Evolutionary conservation across 2,797 vertebrate species (phyloP).

Genomic region (Malacoctenus gilli): DNA sequence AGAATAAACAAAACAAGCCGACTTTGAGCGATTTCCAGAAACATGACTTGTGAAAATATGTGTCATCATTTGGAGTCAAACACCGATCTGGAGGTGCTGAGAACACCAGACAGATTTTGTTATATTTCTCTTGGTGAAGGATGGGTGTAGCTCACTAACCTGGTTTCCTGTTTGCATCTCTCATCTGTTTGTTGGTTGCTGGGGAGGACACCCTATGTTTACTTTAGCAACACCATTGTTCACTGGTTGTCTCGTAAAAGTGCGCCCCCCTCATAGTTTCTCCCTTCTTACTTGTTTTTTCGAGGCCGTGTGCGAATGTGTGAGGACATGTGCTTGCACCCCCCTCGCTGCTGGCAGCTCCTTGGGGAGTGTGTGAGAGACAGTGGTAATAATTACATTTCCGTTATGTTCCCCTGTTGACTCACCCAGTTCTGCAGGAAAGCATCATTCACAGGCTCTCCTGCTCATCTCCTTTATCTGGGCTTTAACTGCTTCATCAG

Average conservation of each 20-base stretch:
- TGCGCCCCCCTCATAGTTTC: no score
- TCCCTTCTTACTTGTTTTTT: no score
- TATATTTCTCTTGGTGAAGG: slow-evolving; percentile 11
- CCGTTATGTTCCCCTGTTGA: slow-evolving; percentile 33
- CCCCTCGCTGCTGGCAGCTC: slow-evolving; percentile 8
- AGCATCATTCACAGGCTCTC: slow-evolving; percentile 28
- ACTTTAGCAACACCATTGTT: slow-evolving; percentile 57
- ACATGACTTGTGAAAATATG: no score
- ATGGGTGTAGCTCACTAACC: slow-evolving; percentile 8
- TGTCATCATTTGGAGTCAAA: no score
- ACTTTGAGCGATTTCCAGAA: no score
- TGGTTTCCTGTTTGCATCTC: slow-evolving; percentile 45
- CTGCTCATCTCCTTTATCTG: no score
- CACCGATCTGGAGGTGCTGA: no score
- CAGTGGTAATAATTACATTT: slow-evolving; percentile 58
- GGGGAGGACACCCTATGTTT: slow-evolving; percentile 39
- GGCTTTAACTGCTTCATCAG: slow-evolving; percentile 26
- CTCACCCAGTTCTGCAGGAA: slow-evolving; percentile 36
- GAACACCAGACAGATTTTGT: no score
- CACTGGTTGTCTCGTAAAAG: slow-evolving; percentile 15
- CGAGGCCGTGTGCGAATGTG: neutral
- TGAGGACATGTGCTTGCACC: neutral
- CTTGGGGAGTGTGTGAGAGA: slow-evolving; percentile 38
- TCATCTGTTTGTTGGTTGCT: slow-evolving; percentile 48
- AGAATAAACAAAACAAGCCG: no score